These are phyloP conservation scores for Callospermophilus lateralis DNA, from an alignment of 2,113 vertebrate species.

Conservation along the genomic window DNA sequence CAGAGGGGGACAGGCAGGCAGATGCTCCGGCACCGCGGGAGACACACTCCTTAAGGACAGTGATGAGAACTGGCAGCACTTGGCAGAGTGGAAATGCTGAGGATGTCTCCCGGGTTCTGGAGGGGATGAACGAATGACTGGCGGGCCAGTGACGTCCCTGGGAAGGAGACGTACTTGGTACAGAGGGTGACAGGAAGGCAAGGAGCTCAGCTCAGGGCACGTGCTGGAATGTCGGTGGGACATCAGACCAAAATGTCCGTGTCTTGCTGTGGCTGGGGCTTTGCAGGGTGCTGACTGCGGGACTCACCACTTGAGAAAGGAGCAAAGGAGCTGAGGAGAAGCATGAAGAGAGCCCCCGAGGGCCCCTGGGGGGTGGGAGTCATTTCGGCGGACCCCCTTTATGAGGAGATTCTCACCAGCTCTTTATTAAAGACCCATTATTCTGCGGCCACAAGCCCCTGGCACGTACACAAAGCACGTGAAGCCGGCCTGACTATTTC, in stretches of 20 bases:
- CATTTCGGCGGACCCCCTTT: not conserved
- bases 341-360: not conserved
- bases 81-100: not conserved
- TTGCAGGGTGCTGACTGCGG: not conserved
- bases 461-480: not conserved
- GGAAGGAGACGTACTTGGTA: not conserved
- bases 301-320: not conserved
- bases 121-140: not conserved
- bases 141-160: not conserved
- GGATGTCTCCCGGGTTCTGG: not conserved
- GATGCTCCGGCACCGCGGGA: not conserved
- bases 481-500: not conserved
- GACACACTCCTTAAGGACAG: not conserved
- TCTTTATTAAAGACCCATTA: conserved; percentile 46
- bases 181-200: not conserved
- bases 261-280: not conserved
- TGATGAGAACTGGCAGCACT: not conserved
- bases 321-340: not conserved
- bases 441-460: conserved; percentile 30
- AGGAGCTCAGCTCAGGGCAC: not conserved
- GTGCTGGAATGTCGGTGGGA: not conserved
- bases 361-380: not conserved
- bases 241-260: not conserved
- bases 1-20: not conserved
- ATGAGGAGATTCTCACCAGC: not conserved